These are phyloP conservation scores for Tetranychus piercei DNA, from an alignment of 2,888 invertebrate genomes.

Conservation along the genomic window DNA sequence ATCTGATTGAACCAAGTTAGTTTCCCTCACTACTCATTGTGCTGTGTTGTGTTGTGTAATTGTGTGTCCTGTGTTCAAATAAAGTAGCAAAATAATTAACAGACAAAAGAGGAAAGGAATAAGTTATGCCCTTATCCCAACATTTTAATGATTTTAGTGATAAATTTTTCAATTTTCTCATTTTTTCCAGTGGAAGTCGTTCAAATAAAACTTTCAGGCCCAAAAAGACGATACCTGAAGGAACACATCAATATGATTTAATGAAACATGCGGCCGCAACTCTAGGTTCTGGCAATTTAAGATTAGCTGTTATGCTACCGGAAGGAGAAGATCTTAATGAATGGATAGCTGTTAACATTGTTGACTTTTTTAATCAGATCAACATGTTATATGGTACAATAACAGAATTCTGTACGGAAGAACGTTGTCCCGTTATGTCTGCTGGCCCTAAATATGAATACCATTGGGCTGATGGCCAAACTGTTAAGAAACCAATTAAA, in stretches of 20 bases:
- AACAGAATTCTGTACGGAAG: conserved; percentile 97
- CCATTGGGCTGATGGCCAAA: conserved; percentile 97
- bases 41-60: neutral
- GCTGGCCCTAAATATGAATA: conserved; percentile 98
- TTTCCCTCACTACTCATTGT: neutral
- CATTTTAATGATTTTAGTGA: neutral
- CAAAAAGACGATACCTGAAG: conserved; percentile 95
- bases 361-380: conserved; percentile 99
- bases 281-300: conserved; percentile 83
- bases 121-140: neutral
- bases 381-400: conserved; percentile 99
- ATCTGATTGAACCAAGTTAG: neutral
- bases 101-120: too few species aligned
- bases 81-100: too few species aligned
- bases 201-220: conserved; percentile 96
- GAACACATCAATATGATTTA: conserved; percentile 93
- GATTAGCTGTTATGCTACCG: conserved; percentile 85
- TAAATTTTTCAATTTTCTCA: neutral
- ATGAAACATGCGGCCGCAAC: conserved; percentile 99
- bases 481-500: conserved; percentile 93
- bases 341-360: conserved; percentile 97
- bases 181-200: conserved; percentile 45
- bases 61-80: neutral
- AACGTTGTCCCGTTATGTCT: conserved; percentile 92
- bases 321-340: conserved; percentile 95